Conservation (phyloP, 2,888 invertebrate species). For the Pomacea canaliculata region DNA sequence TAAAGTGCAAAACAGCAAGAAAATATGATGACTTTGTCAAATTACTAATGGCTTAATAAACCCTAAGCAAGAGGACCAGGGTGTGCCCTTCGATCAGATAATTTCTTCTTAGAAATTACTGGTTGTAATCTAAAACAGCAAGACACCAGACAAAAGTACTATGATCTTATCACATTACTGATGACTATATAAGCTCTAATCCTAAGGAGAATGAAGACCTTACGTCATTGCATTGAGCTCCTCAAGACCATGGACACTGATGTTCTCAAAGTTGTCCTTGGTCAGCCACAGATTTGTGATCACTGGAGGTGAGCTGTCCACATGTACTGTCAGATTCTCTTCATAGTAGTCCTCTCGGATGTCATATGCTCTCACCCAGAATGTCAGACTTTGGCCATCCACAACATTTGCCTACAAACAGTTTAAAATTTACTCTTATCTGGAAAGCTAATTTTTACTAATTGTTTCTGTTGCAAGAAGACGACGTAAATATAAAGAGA, state of each 20-base stretch:
- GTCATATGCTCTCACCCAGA: slow-evolving; percentile 37
- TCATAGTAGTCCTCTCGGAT: slow-evolving; percentile 30
- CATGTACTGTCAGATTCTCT: slow-evolving; percentile 32
- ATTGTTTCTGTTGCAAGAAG: neutral
- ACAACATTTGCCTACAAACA: slow-evolving; percentile 17
- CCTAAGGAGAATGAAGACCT: no score
- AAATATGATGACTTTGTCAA: no score
- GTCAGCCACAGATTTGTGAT: slow-evolving; percentile 40
- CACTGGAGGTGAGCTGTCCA: slow-evolving; percentile 41
- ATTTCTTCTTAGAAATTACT: no score
- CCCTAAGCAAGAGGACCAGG: no score
- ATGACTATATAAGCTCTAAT: neutral
- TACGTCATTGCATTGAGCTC: slow-evolving; percentile 36
- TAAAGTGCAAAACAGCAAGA: no score
- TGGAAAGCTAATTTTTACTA: neutral
- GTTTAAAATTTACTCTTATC: slow-evolving; percentile 19
- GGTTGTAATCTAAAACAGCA: no score
- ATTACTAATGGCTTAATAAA: neutral
- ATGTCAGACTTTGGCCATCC: slow-evolving; percentile 38
- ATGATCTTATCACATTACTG: neutral
- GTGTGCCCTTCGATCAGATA: no score
- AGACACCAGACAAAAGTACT: no score
- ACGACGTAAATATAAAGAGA: no score
- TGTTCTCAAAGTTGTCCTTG: slow-evolving; percentile 21
- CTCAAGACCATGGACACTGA: slow-evolving; percentile 35